phyloP scores from a whole-genome alignment of 2,797 vertebrate genomes.

The Danio tinwini region DNA sequence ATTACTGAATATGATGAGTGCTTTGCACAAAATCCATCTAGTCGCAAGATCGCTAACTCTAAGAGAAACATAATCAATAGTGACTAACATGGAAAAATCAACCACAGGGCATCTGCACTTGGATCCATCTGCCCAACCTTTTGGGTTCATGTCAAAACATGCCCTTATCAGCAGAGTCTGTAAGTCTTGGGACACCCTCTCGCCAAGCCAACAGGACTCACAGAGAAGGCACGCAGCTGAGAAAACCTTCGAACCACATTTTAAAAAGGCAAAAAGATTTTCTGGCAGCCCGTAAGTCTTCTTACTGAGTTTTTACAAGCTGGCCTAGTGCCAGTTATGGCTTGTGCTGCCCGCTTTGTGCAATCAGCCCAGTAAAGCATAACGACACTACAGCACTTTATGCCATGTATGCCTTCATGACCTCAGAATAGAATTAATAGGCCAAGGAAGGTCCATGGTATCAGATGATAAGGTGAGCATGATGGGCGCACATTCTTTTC shows the following conservation, averaged over 20 bases:
- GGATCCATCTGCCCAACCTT: slow-evolving; percentile 30
- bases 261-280: slow-evolving; percentile 66
- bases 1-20: not conserved
- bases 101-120: slow-evolving; percentile 10
- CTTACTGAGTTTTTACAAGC: slow-evolving; percentile 74
- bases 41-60: slow-evolving; percentile 13
- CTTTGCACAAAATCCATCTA: slow-evolving; percentile 35
- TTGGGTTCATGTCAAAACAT: slow-evolving; percentile 61
- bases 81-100: slow-evolving; percentile 47
- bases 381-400: slow-evolving; percentile 21
- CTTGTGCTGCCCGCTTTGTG: slow-evolving; percentile 13
- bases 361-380: slow-evolving; percentile 23
- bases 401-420: slow-evolving; percentile 63
- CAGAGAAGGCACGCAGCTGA: slow-evolving; percentile 63
- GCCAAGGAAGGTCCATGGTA: not conserved
- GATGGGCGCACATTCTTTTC: not conserved
- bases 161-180: slow-evolving; percentile 56
- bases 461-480: slow-evolving; percentile 49
- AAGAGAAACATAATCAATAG: slow-evolving; percentile 19
- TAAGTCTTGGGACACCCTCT: slow-evolving; percentile 15
- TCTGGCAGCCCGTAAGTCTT: slow-evolving; percentile 66
- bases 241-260: slow-evolving; percentile 70
- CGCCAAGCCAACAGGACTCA: slow-evolving; percentile 31
- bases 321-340: slow-evolving; percentile 63
- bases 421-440: slow-evolving; percentile 48